Percentiles rank a stretch among this genome's conserved stretches.
Conservation (phyloP, 2,113 vertebrate species). For the Stictonetta naevosa region DNA sequence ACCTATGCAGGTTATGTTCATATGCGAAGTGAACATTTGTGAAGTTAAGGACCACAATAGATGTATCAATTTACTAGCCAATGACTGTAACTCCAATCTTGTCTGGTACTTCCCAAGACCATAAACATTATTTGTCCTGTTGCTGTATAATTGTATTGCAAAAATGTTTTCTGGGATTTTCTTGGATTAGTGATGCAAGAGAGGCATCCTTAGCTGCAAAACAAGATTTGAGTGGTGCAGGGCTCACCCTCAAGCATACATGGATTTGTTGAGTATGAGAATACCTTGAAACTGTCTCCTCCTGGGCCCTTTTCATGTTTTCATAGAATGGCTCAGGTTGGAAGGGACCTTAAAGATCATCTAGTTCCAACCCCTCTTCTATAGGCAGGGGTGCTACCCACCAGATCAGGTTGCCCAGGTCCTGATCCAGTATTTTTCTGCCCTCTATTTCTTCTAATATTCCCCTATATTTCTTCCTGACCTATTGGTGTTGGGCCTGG, state of each 20-base stretch:
- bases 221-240: neutral
- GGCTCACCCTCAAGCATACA: neutral
- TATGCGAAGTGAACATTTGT: neutral
- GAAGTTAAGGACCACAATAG: neutral
- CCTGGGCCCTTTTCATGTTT: neutral
- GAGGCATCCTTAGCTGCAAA: neutral
- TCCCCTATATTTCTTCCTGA: neutral
- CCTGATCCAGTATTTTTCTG: neutral
- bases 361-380: too few species aligned
- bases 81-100: neutral
- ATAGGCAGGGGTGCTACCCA: too few species aligned
- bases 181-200: neutral
- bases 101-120: neutral
- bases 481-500: neutral
- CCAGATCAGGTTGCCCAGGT: too few species aligned
- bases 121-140: neutral
- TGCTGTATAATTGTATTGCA: neutral
- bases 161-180: neutral
- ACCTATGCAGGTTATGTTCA: neutral
- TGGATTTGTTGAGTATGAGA: constrained; percentile 9
- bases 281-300: neutral
- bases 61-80: neutral
- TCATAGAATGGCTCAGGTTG: too few species aligned
- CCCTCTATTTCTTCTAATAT: neutral
- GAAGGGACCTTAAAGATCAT: too few species aligned